Conservation (phyloP, 2,888 invertebrate species). For the Bruchidius siliquastri region DNA sequence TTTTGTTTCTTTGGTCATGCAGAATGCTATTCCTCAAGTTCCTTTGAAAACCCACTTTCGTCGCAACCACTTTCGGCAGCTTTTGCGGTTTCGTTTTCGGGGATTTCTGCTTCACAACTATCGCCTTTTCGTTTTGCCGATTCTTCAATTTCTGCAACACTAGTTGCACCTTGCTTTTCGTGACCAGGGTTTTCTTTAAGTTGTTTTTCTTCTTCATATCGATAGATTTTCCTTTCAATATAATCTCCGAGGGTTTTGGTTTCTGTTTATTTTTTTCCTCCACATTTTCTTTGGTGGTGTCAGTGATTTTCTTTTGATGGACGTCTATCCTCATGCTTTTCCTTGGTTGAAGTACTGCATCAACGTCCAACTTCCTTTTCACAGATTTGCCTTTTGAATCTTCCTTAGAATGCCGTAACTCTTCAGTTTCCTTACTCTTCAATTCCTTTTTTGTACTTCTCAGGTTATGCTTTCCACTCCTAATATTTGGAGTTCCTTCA, state of each 20-base stretch:
- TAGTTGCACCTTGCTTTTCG: constrained; percentile 40
- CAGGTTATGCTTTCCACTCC: constrained; percentile 14
- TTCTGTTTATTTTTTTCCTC: constrained; percentile 36
- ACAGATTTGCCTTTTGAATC: constrained; percentile 15
- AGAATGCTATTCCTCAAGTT: constrained; percentile 19
- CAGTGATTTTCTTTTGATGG: constrained; percentile 28
- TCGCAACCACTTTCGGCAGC: constrained; percentile 11
- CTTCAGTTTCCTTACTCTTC: constrained; percentile 11
- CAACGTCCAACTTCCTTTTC: constrained; percentile 12
- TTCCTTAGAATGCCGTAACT: not conserved
- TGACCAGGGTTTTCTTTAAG: constrained; percentile 44
- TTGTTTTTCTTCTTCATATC: constrained; percentile 45
- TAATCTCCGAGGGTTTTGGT: constrained; percentile 45
- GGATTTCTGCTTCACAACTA: not conserved
- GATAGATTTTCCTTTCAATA: constrained; percentile 46
- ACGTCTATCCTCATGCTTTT: constrained; percentile 35
- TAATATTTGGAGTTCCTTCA: constrained; percentile 1
- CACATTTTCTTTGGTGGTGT: constrained; percentile 13
- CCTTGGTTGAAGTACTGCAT: constrained; percentile 23
- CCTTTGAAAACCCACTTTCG: constrained; percentile 20
- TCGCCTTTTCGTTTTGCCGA: constrained; percentile 3
- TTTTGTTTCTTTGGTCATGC: constrained; percentile 16
- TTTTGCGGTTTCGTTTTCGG: constrained; percentile 1
- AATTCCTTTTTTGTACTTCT: constrained; percentile 18
- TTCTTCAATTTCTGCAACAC: constrained; percentile 19